phyloP scores from a whole-genome alignment of 2,888 invertebrate genomes.

The Drosophila paranaensis region DNA sequence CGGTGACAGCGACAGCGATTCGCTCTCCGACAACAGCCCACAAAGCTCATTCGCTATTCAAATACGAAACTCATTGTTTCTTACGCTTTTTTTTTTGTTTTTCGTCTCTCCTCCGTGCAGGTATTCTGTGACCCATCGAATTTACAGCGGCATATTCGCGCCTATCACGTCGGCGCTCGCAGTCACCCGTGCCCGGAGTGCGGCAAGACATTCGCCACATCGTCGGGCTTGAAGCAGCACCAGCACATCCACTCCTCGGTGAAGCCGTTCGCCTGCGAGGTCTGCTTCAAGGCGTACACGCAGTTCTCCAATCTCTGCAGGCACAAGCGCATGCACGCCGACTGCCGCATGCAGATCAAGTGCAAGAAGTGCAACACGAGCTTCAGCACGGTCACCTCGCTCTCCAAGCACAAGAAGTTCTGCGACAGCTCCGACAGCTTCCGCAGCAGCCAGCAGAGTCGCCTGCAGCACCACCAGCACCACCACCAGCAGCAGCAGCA shows the following conservation, averaged over 20 bases:
- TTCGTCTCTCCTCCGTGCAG: constrained; percentile 85
- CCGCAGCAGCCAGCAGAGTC: constrained; percentile 45
- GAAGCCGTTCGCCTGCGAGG: constrained; percentile 98
- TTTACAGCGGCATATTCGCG: constrained; percentile 97
- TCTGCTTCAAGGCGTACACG: constrained; percentile 99
- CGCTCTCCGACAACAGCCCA: background rate
- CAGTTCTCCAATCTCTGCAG: constrained; percentile 99
- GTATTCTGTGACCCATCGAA: constrained; percentile 98
- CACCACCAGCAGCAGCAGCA: constrained; percentile 27
- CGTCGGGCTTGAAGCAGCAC: constrained; percentile 99
- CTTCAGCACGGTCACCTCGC: constrained; percentile 95
- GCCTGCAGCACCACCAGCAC: constrained; percentile 42
- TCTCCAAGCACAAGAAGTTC: constrained; percentile 98
- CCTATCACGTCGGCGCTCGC: constrained; percentile 97
- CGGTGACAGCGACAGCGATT: background rate
- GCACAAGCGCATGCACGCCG: constrained; percentile 99
- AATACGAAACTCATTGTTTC: constrained; percentile 26
- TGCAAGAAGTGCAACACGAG: constrained; percentile 97
- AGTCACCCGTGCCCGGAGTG: constrained; percentile 99
- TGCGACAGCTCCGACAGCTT: constrained; percentile 91
- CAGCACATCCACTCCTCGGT: constrained; percentile 99
- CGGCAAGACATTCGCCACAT: constrained; percentile 99
- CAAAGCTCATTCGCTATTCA: constrained; percentile 8
- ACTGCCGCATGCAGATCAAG: constrained; percentile 96
- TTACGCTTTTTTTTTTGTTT: constrained; percentile 75